Base-by-base conservation (phyloP, 1,140 invertebrate species). In the Lordiphosa stackelbergi region DNA sequence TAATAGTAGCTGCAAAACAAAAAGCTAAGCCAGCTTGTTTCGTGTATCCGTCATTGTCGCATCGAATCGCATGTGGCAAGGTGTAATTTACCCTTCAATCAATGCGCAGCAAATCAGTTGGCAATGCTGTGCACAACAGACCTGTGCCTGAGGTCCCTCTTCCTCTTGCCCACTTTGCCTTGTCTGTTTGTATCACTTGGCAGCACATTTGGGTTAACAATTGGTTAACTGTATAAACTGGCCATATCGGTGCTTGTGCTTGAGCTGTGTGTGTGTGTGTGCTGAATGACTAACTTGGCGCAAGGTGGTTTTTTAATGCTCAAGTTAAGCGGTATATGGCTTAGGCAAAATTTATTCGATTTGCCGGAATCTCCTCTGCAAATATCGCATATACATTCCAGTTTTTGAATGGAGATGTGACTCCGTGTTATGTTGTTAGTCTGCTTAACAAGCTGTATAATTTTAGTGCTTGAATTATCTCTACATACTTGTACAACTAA, bases 181-280 rank as follows among this genome's bases (percentile, higher is more conserved):
- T 28, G 9, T 37, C 8, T 24, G 38, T 57, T 70, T 54, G 69
- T 61, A 69, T 75, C 75, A 81, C 46, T 77, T 81, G 75, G 77
- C 77, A 81, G 75, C 75, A 81, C 77, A 81, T 83, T 83, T 81
- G 77, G 75, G 75, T 81, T 81, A 81, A 77, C 75, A 79, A 75
- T 79, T 81, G 75, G 74, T 78, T 78, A 78, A 78, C 69, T 79
- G 69, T 78, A 65, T 68, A 46, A 31, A 63, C 66, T 48, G 66
- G 52, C 71, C 71, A 77, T 57, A 73, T 62, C 52, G 57, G 43
- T 60, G 57, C 66, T 66, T 47, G 64, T 64, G 42, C 48, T 49
- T 43, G 11, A 22, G 19, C 38, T 45, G 22, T 49, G 12, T 41
- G 66, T 62, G 46, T 28, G 31, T 51, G 9, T 54, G 49, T 73